A percentile compares a stretch with the other conserved stretches of the same genome.
These are phyloP conservation scores for Drosophila barbarae DNA, from an alignment of 2,888 invertebrate genomes.

Conservation along the genomic window DNA sequence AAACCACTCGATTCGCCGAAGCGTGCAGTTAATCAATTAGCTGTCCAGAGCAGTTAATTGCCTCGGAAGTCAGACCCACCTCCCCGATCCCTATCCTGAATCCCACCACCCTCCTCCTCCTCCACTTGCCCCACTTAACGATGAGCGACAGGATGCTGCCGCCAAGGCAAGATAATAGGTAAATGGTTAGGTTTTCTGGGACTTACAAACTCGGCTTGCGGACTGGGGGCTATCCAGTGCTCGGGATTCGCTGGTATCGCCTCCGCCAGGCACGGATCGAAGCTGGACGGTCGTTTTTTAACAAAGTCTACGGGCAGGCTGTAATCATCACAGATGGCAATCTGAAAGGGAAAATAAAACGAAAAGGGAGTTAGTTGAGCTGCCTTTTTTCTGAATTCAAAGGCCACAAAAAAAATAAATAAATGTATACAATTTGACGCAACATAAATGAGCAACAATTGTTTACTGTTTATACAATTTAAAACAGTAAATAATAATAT, in stretches of 20 bases:
- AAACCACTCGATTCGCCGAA: conserved; percentile 21
- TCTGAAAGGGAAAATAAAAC: conserved; percentile 81
- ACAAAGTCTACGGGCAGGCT: conserved; percentile 92
- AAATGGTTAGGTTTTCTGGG: neutral
- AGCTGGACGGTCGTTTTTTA: conserved; percentile 85
- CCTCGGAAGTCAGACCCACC: conserved; percentile 18
- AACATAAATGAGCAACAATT: too few relatives aligned
- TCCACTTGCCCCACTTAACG: conserved; percentile 20
- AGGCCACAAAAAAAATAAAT: too few relatives aligned
- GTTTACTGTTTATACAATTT: too few relatives aligned
- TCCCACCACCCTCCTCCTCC: neutral
- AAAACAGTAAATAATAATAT: too few relatives aligned
- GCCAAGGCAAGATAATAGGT: neutral
- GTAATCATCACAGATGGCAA: conserved; percentile 92
- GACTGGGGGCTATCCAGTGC: conserved; percentile 79
- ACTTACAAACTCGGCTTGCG: conserved; percentile 80
- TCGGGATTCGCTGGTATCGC: conserved; percentile 80
- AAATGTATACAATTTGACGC: too few relatives aligned
- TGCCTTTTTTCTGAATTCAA: too few relatives aligned
- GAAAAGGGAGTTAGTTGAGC: neutral
- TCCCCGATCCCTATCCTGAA: neutral
- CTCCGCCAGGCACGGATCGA: conserved; percentile 84
- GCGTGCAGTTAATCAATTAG: conserved; percentile 73
- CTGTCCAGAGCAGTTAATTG: conserved; percentile 66
- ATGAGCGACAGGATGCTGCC: conserved; percentile 5